A percentile compares a stretch with the other conserved stretches of the same genome.
These are phyloP conservation scores for Ophioninae sp. DNA, from an alignment of 2,888 invertebrate genomes.

Conservation along the genomic window DNA sequence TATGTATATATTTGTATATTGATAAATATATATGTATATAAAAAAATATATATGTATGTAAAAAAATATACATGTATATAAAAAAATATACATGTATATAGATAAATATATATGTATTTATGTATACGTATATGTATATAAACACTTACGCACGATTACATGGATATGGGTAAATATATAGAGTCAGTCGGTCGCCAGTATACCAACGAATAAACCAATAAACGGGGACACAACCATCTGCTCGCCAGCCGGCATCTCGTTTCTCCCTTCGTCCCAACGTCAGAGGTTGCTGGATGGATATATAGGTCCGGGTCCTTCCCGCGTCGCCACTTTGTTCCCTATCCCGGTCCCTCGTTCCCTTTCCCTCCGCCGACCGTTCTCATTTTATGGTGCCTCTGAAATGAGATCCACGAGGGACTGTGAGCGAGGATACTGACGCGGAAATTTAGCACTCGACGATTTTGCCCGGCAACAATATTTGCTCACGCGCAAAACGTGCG, in stretches of 20 bases:
- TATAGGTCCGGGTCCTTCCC: constrained; percentile 57
- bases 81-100: too few relatives aligned
- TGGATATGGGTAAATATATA: background rate
- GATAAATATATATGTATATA: too few relatives aligned
- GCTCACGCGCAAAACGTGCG: background rate
- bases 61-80: too few relatives aligned
- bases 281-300: constrained; percentile 17
- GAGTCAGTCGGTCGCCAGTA: constrained; percentile 71
- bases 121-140: constrained; percentile 2
- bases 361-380: constrained; percentile 65
- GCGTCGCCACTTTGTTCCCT: constrained; percentile 64
- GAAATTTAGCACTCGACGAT: constrained; percentile 50
- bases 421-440: constrained; percentile 44
- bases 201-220: constrained; percentile 80
- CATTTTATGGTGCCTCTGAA: constrained; percentile 78
- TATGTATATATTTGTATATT: constrained; percentile 4
- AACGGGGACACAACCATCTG: constrained; percentile 80
- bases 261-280: constrained; percentile 64
- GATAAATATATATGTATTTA: too few relatives aligned
- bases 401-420: constrained; percentile 75
- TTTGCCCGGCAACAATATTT: constrained; percentile 54
- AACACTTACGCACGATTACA: background rate
- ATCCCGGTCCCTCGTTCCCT: constrained; percentile 55
- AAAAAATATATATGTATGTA: too few relatives aligned
- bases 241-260: constrained; percentile 79